Percentiles rank a stretch among this genome's conserved stretches.
Conservation (phyloP, 2,113 vertebrate genomes). For the Phasianus colchicus region DNA sequence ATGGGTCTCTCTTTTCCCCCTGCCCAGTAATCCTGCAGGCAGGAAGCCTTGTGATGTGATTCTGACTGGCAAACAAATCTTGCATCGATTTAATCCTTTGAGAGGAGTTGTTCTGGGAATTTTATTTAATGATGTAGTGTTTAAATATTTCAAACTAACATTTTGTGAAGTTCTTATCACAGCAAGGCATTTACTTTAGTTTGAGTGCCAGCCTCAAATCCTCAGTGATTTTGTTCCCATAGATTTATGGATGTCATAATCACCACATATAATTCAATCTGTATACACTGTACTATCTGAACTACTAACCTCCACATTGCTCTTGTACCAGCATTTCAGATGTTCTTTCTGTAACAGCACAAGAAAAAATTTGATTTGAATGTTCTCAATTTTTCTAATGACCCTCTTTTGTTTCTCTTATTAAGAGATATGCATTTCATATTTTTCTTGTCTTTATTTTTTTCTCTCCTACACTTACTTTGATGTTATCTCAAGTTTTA, state of each 20-base stretch:
- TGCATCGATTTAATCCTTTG: background rate
- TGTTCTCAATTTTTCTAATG: background rate
- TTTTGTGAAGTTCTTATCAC: background rate
- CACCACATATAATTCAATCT: background rate
- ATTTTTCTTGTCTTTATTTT: background rate
- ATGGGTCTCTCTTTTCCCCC: background rate
- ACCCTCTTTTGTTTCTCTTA: background rate
- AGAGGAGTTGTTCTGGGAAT: background rate
- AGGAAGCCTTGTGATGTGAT: slow-evolving; percentile 1
- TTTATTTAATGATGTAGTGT: background rate
- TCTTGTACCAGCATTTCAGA: background rate
- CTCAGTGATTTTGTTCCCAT: background rate
- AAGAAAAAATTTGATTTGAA: background rate
- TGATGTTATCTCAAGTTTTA: background rate
- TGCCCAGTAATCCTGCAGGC: background rate
- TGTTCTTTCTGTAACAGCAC: background rate
- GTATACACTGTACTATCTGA: background rate
- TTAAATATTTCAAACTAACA: background rate
- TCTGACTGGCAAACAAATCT: background rate
- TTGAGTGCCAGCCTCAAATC: background rate
- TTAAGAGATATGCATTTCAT: background rate
- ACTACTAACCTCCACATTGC: background rate
- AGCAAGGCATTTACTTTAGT: background rate
- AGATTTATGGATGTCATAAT: background rate
- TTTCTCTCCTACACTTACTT: background rate